Percentiles rank a stretch among this genome's conserved stretches.
Evolutionary conservation across 2,888 invertebrate species (phyloP).

Genomic region (Orthosia gracilis): DNA sequence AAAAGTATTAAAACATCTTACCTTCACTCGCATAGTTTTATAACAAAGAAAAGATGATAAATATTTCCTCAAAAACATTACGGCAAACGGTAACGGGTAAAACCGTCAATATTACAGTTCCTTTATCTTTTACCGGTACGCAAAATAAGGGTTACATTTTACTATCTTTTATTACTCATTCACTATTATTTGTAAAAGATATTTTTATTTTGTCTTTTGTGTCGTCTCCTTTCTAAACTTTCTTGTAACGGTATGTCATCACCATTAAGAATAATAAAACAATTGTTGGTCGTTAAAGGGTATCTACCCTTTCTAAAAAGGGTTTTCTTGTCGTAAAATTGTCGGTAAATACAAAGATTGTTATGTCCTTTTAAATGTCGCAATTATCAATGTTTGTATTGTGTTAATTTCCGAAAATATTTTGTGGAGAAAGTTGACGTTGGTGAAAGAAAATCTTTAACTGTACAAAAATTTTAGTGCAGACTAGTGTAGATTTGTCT

Average conservation of each 20-base stretch:
- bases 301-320: constrained; percentile 41
- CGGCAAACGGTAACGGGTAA: constrained; percentile 3
- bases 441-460: no score
- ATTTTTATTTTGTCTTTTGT: constrained; percentile 18
- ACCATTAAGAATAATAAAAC: constrained; percentile 39
- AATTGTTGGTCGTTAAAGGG: constrained; percentile 30
- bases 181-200: constrained; percentile 15
- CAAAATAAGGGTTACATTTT: constrained; percentile 27
- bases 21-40: background rate
- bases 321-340: constrained; percentile 47
- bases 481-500: no score
- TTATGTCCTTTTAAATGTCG: constrained; percentile 4
- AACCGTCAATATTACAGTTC: background rate
- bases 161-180: constrained; percentile 1
- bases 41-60: background rate
- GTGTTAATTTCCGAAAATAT: background rate
- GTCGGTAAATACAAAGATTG: constrained; percentile 3
- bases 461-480: no score
- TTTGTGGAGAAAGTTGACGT: constrained; percentile 5
- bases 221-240: constrained; percentile 31
- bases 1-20: no score
- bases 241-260: constrained; percentile 28
- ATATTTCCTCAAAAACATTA: background rate
- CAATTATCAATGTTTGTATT: background rate
- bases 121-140: background rate